These are phyloP conservation scores for Shinisaurus crocodilurus DNA, from an alignment of 2,113 vertebrate genomes.

Conservation along the genomic window DNA sequence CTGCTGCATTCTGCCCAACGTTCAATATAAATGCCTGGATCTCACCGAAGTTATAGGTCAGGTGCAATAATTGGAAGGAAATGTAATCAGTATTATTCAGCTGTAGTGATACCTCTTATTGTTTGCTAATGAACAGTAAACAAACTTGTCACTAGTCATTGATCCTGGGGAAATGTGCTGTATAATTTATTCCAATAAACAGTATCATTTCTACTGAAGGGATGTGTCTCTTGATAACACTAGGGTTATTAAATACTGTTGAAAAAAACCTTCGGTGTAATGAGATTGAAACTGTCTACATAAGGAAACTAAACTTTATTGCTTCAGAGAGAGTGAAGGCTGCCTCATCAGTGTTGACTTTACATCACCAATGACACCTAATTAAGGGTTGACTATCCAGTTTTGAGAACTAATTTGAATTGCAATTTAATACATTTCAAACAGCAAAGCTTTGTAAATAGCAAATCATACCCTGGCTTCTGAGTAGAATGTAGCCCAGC, in stretches of 20 bases:
- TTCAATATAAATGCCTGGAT: slow-evolving; percentile 59
- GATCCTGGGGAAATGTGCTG: slow-evolving; percentile 56
- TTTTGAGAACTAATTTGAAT: slow-evolving; percentile 46
- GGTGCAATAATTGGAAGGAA: slow-evolving; percentile 60
- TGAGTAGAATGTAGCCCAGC: neutral
- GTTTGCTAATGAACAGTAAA: slow-evolving; percentile 73
- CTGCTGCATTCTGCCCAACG: slow-evolving; percentile 43
- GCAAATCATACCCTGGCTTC: slow-evolving; percentile 13
- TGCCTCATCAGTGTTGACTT: slow-evolving; percentile 54
- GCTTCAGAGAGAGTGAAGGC: slow-evolving; percentile 57
- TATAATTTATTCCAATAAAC: slow-evolving; percentile 51
- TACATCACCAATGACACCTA: slow-evolving; percentile 44
- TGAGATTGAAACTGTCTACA: slow-evolving; percentile 69
- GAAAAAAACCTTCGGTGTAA: slow-evolving; percentile 56
- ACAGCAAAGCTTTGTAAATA: neutral
- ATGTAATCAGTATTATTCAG: slow-evolving; percentile 56
- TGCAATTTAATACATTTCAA: slow-evolving; percentile 41
- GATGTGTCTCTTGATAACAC: slow-evolving; percentile 56
- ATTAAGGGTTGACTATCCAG: slow-evolving; percentile 49
- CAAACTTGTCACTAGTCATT: slow-evolving; percentile 57
- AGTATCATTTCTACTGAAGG: slow-evolving; percentile 6
- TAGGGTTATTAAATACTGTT: slow-evolving; percentile 67
- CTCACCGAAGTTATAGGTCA: slow-evolving; percentile 60
- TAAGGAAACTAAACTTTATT: slow-evolving; percentile 63
- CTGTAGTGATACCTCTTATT: slow-evolving; percentile 50